Evolutionary conservation across 2,888 invertebrate species (phyloP).

Genomic region (Ecdyonurus torrentis): DNA sequence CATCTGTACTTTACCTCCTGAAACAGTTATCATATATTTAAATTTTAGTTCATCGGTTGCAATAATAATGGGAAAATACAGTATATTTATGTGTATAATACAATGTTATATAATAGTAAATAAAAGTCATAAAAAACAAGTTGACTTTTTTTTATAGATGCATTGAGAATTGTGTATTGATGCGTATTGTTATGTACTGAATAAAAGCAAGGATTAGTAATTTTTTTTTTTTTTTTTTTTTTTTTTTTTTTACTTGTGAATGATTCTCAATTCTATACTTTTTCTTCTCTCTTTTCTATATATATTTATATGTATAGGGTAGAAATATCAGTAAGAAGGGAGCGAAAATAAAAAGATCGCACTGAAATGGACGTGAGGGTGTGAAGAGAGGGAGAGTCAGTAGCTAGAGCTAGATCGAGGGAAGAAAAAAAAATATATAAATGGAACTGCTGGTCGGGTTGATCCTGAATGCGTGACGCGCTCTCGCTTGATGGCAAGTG

Average conservation of each 20-base stretch:
- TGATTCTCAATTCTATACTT: neutral
- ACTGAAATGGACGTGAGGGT: neutral
- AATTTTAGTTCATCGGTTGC: neutral
- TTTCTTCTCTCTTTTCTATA: neutral
- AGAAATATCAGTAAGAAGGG: neutral
- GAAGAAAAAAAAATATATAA: neutral
- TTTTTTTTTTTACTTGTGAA: neutral
- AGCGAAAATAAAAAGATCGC: slow-evolving; percentile 1
- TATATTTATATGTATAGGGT: neutral
- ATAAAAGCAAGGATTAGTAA: neutral
- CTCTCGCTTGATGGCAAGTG: slow-evolving; percentile 1
- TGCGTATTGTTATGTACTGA: neutral
- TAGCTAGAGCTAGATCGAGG: neutral
- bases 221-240: neutral
- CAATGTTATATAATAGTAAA: neutral
- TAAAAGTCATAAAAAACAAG: neutral
- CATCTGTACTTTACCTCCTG: slow-evolving; percentile 50
- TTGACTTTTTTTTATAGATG: neutral
- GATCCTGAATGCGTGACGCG: neutral
- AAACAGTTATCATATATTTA: neutral
- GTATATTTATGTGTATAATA: neutral
- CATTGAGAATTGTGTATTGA: too few species aligned
- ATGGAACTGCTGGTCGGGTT: neutral
- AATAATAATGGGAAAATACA: neutral
- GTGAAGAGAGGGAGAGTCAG: neutral